A percentile compares a stretch with the other conserved stretches of the same genome.
Evolutionary conservation across 1,140 invertebrate genomes (phyloP).

Genomic region (Tribolium castaneum): DNA sequence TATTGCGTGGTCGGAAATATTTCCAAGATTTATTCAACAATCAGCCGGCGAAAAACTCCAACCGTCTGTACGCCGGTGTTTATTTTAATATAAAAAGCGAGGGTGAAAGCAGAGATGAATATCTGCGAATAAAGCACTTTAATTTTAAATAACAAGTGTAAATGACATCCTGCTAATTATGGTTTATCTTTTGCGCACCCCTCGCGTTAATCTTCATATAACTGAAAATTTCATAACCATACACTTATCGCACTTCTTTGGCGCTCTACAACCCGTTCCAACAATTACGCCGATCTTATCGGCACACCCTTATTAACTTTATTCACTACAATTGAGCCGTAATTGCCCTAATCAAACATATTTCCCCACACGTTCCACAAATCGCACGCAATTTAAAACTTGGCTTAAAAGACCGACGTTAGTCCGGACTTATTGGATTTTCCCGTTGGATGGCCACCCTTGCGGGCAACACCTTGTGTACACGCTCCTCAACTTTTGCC

Average conservation of each 20-base stretch:
- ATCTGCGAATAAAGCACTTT: conserved; percentile 60
- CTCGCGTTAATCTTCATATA: conserved; percentile 59
- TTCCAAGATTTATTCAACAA: conserved; percentile 46
- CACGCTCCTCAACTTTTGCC: neutral
- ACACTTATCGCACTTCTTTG: conserved; percentile 29
- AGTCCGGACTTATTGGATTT: neutral
- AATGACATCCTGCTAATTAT: conserved; percentile 63
- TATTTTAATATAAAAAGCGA: conserved; percentile 48
- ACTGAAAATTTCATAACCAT: conserved; percentile 54
- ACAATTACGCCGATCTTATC: neutral
- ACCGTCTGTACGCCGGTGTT: conserved; percentile 25
- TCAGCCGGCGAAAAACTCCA: neutral
- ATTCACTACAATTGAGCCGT: neutral
- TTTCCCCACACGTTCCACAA: neutral
- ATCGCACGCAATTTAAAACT: neutral
- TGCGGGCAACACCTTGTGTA: neutral
- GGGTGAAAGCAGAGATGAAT: conserved; percentile 54
- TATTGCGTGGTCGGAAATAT: conserved; percentile 50
- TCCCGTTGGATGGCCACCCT: neutral
- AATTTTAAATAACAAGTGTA: conserved; percentile 64
- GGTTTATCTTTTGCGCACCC: conserved; percentile 62
- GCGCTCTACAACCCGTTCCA: neutral
- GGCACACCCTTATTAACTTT: neutral
- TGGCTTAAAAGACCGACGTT: neutral
- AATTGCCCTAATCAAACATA: neutral